Base-by-base conservation (phyloP, 2,113 vertebrate species). In the Perca flavescens region DNA sequence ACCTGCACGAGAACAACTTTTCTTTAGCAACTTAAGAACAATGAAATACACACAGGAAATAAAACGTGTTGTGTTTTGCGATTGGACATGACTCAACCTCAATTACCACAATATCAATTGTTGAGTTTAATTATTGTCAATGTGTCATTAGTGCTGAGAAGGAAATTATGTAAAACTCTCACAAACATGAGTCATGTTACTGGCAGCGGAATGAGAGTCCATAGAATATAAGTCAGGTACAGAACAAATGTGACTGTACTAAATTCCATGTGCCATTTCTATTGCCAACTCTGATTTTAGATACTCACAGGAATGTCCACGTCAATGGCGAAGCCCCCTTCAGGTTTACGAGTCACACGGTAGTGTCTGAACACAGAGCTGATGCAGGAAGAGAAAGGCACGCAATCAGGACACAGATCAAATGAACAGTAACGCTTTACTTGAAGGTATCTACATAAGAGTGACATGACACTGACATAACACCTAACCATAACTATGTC, bases 241-340 rank as follows among this genome's bases (percentile, higher is more conserved):
- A 78, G 21, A 6, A 52, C 2, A 57, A 49, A 49, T 16, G 2
- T 57, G 56, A n/a, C 16, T 4, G 11, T 16, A 1, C 28, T 3
- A 21, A 15, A 17, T 0, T 2, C 6, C 8, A 22, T 8, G 21
- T 36, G 14, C 2, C 40, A 43, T 3, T 43, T 3, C 34, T 34
- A 34, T 34, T 34, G 6, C 34, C 34, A 34, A 34, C 34, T 34
- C 34, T 34, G 47, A 0, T 19, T 46, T 31, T 50, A 21, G 50
- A 71, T 40, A 92, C 89, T 96, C 85, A 97, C 97, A 60, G 95
- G 96, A 4, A 80, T 78, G 5, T 97, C 95, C 16, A 97, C 78
- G 0, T 95, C 95, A 1, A 97, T 95, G 67, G 82, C 0, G 49
- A 95, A 97, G 11, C 93, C 90, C 1, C 91, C 70, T 0, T 91